Conservation (phyloP, 1,140 invertebrate genomes). For the Episyrphus balteatus region DNA sequence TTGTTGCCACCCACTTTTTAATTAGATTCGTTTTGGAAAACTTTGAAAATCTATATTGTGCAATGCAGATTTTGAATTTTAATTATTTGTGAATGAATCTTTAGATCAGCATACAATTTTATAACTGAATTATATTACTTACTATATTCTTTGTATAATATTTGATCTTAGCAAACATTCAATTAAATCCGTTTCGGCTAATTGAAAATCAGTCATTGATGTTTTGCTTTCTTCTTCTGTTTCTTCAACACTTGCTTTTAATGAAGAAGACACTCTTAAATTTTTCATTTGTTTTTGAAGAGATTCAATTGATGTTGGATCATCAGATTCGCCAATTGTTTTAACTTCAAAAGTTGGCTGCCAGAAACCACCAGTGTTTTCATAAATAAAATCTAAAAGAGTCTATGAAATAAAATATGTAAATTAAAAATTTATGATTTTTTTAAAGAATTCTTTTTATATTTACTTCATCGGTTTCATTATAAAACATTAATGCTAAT, state of each 20-base stretch:
- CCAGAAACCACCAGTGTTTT: conserved; percentile 51
- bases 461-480: conserved; percentile 63
- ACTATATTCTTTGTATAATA: conserved; percentile 58
- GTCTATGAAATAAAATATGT: conserved; percentile 6
- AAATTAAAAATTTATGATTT: conserved; percentile 6
- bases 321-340: conserved; percentile 8
- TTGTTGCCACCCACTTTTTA: too few species aligned
- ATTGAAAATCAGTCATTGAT: conserved; percentile 70
- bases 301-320: conserved; percentile 21
- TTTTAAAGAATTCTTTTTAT: too few species aligned
- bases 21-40: too few species aligned
- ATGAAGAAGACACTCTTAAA: conserved; percentile 13
- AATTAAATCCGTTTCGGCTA: conserved; percentile 65
- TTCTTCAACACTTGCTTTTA: conserved; percentile 22
- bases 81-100: too few species aligned
- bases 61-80: too few species aligned
- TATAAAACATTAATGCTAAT: conserved; percentile 59
- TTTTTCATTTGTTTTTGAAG: conserved; percentile 25
- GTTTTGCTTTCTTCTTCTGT: conserved; percentile 47
- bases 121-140: conserved; percentile 3
- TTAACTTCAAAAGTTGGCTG: conserved; percentile 49
- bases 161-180: conserved; percentile 64
- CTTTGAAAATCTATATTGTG: too few species aligned
- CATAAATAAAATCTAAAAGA: conserved; percentile 53
- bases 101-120: neutral